Percentiles rank a stretch among this genome's conserved stretches.
These are phyloP conservation scores for Pomatostomus ruficeps DNA, from an alignment of 2,113 vertebrate species.

Conservation along the genomic window DNA sequence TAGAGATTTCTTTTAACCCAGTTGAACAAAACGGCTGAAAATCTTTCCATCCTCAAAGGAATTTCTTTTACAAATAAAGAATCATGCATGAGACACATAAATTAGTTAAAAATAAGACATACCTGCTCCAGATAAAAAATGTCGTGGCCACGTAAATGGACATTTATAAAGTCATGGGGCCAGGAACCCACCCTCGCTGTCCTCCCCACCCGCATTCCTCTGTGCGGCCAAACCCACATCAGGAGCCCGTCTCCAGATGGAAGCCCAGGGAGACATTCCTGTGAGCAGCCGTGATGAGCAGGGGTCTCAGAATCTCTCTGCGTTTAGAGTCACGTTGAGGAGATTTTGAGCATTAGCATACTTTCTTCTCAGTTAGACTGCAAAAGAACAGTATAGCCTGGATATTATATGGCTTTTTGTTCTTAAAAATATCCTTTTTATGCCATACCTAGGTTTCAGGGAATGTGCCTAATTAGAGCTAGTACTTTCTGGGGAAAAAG, in stretches of 20 bases:
- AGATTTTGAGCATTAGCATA: neutral
- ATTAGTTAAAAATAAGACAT: neutral
- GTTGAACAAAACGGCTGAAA: neutral
- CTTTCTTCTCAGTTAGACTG: neutral
- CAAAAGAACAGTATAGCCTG: neutral
- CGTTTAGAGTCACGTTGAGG: neutral
- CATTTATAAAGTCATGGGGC: fast-evolving
- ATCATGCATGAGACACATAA: neutral
- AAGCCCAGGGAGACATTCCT: neutral
- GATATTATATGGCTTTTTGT: neutral
- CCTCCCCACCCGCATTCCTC: neutral
- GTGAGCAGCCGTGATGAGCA: neutral
- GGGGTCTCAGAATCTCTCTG: neutral
- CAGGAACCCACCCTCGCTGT: neutral
- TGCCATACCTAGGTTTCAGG: neutral
- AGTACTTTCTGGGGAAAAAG: neutral
- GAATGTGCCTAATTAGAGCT: neutral
- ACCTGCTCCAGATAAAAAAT: neutral
- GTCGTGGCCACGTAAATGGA: neutral
- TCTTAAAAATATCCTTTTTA: neutral
- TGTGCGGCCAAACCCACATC: neutral
- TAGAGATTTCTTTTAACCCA: neutral
- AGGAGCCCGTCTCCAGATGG: neutral
- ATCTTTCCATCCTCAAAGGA: neutral
- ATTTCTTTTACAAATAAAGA: neutral